phyloP scores from a whole-genome alignment of 2,113 vertebrate species.

The Oxyruncus cristatus region DNA sequence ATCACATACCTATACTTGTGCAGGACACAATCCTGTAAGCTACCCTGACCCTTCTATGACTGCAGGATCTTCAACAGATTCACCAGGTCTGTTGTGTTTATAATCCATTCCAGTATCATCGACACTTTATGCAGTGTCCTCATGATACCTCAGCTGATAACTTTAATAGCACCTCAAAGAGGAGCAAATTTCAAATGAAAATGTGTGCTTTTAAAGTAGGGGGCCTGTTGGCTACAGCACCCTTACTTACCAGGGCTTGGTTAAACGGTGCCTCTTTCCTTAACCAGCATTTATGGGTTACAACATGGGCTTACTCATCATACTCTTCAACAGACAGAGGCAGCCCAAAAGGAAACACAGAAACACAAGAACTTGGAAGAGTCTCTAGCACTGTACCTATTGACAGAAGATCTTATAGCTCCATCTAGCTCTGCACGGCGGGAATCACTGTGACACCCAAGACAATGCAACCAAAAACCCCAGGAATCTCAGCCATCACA shows the following conservation, averaged over 20 bases:
- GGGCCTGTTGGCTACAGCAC: background rate
- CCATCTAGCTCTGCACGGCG: constrained; percentile 75
- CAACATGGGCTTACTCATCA: background rate
- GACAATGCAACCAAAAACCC: background rate
- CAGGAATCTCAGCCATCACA: background rate
- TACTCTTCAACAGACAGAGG: background rate
- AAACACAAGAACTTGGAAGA: background rate
- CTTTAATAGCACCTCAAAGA: background rate
- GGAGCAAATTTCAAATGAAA: background rate
- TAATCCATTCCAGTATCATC: background rate
- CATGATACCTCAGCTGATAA: background rate
- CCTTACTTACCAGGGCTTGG: no score
- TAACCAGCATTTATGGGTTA: fast-evolving
- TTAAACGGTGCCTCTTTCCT: background rate
- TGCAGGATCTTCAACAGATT: background rate
- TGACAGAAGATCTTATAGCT: constrained; percentile 78
- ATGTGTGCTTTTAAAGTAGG: background rate
- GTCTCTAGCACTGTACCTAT: background rate
- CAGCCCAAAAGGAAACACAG: background rate
- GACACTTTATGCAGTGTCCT: background rate
- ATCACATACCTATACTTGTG: background rate
- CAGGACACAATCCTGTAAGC: background rate
- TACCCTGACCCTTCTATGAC: fast-evolving
- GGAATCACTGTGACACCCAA: constrained; percentile 57
- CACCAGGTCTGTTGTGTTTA: fast-evolving